These are phyloP conservation scores for Cheracebus regulus DNA, from an alignment of 2,797 vertebrate genomes.

Conservation along the genomic window DNA sequence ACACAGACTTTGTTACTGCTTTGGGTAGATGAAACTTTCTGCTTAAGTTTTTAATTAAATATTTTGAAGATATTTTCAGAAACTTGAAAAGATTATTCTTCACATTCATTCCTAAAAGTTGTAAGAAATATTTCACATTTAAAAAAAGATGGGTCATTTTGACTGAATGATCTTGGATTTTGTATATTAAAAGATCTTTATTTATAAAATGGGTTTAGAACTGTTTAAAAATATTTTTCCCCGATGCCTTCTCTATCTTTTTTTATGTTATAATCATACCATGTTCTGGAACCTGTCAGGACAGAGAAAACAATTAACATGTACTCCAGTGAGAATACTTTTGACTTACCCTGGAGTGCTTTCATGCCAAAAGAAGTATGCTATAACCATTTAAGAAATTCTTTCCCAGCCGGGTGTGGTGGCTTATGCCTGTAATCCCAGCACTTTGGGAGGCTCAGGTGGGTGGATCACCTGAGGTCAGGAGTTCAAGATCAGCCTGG, in stretches of 20 bases:
- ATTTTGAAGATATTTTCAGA: constrained; percentile 12
- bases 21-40: constrained; percentile 1
- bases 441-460: too few relatives aligned
- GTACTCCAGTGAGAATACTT: neutral
- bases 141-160: constrained; percentile 13
- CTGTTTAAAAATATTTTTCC: constrained; percentile 46
- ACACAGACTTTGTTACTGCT: neutral
- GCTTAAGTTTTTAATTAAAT: constrained; percentile 51
- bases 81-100: neutral
- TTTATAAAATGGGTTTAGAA: constrained; percentile 29
- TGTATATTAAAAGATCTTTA: constrained; percentile 31
- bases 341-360: neutral
- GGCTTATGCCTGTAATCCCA: too few relatives aligned
- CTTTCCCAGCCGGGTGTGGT: neutral
- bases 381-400: constrained; percentile 22
- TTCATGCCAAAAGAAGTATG: neutral
- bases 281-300: neutral
- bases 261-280: neutral
- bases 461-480: too few relatives aligned
- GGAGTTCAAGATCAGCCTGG: too few relatives aligned
- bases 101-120: constrained; percentile 21
- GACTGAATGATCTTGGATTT: neutral
- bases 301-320: constrained; percentile 24
- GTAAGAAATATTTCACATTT: constrained; percentile 21
- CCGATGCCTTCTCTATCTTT: constrained; percentile 43